Percentiles rank a stretch among this genome's conserved stretches.
These are phyloP conservation scores for Mimumesa dahlbomi DNA, from an alignment of 2,888 invertebrate genomes.

Conservation along the genomic window DNA sequence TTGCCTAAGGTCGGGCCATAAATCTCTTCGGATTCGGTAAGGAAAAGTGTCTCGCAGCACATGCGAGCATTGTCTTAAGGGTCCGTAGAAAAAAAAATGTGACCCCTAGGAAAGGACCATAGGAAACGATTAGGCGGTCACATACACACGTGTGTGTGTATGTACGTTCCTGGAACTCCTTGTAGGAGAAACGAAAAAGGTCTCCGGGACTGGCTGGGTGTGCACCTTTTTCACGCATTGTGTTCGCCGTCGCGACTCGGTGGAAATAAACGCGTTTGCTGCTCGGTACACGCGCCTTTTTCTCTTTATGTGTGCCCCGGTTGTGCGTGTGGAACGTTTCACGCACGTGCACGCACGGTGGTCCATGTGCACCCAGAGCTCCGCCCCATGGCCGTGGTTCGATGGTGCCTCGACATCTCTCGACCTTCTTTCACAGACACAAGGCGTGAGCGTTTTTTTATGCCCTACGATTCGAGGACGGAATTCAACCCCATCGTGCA, in stretches of 20 bases:
- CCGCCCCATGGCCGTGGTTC: constrained; percentile 54
- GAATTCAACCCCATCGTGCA: too few species aligned
- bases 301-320: background rate
- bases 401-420: constrained; percentile 9
- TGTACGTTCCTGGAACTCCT: constrained; percentile 47
- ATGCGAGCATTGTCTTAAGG: constrained; percentile 49
- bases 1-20: constrained; percentile 31
- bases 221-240: constrained; percentile 41
- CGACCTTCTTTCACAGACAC: constrained; percentile 13
- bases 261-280: constrained; percentile 20
- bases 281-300: constrained; percentile 17
- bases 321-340: constrained; percentile 8
- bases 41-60: constrained; percentile 34
- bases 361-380: constrained; percentile 50
- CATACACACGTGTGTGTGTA: constrained; percentile 4
- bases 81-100: constrained; percentile 24
- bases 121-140: constrained; percentile 29
- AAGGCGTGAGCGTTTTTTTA: constrained; percentile 52
- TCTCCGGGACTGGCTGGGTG: background rate
- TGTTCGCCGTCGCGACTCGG: constrained; percentile 32
- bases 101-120: constrained; percentile 24
- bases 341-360: constrained; percentile 53
- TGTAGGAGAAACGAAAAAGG: constrained; percentile 2
- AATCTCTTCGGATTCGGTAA: constrained; percentile 33
- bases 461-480: constrained; percentile 55